Evolutionary conservation across 1,140 invertebrate genomes (phyloP), one percentile per base, ranked within the genome.

Genomic region (Ceratina japonica): DNA sequence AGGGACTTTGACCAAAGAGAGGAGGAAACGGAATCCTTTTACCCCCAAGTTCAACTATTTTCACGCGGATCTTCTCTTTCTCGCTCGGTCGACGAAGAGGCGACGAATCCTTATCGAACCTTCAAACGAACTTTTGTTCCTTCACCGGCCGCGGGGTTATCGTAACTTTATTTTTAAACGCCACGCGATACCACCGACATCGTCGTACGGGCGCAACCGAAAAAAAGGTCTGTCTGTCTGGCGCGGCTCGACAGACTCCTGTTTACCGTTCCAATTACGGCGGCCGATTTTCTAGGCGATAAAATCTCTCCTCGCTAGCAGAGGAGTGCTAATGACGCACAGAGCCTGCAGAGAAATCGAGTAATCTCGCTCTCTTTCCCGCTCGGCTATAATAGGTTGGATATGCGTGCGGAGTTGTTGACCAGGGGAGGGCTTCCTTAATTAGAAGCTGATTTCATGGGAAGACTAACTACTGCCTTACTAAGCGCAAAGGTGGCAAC

Each of bases 391-490:
- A 54, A 44, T n/a, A 63, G 58, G 49, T 63, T 63, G 24, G 13
- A 27, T n/a, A n/a, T 63, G 58, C 49, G 49, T 71, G 66, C 13
- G 7, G 44, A 70, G 65, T 70, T 70, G 75, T 77, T 75, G 58
- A 62, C 75, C 66, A 62, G 58, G 66, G 66, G 66, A 70, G 66
- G 66, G 75, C 75, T 71, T 77, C 68, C 75, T 77, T 77, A 77
- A 77, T 77, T 77, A 71, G 68, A 77, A 77, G 66, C 75, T 77
- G 68, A 77, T 77, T 77, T n/a, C 37, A 77, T 63, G 27, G 59
- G 68, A 77, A 71, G 75, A 71, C 68, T 71, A 71, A 71, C 68
- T 77, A 63, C 75, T 77, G 75, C 68, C 27, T 54, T 71, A 16
- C 16, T 71, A 77, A 71, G 75, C 59, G 68, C 31, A 77, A 77